A percentile compares a stretch with the other conserved stretches of the same genome.
Conservation (phyloP, 2,888 invertebrate species). For the Ceriagrion tenellum region DNA sequence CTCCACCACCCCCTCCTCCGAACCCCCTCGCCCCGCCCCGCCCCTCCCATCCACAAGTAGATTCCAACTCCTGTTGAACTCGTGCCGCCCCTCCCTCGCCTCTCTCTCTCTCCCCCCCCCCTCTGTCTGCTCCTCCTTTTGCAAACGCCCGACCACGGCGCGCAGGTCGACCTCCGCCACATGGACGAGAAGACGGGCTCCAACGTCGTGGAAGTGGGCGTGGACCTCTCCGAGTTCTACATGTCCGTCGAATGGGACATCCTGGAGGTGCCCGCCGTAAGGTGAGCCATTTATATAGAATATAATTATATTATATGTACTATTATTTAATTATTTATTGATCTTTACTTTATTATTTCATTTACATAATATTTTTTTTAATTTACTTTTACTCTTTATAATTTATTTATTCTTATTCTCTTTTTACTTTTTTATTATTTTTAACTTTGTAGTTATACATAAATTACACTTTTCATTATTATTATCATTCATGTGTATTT, state of each 20-base stretch:
- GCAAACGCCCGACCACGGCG: background rate
- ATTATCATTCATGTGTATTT: too few relatives aligned
- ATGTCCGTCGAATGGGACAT: constrained; percentile 83
- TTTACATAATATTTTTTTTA: too few relatives aligned
- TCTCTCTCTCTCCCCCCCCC: background rate
- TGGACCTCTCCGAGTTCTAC: constrained; percentile 81
- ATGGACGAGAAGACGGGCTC: constrained; percentile 76
- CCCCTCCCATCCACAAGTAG: background rate
- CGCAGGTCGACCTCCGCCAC: constrained; percentile 76
- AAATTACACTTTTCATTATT: too few relatives aligned
- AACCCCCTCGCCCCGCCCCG: background rate
- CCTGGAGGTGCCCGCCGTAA: constrained; percentile 78
- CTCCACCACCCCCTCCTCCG: background rate
- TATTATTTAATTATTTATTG: too few relatives aligned
- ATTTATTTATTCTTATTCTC: too few relatives aligned
- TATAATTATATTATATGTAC: too few relatives aligned
- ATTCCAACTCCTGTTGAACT: background rate
- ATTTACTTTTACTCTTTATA: too few relatives aligned
- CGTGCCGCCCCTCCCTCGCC: background rate
- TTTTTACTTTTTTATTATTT: too few relatives aligned
- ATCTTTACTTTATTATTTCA: too few relatives aligned
- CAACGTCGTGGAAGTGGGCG: constrained; percentile 76
- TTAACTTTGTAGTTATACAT: too few relatives aligned
- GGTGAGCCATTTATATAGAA: constrained; percentile 73
- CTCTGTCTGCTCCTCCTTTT: too few relatives aligned